A percentile compares a stretch with the other conserved stretches of the same genome.
Evolutionary conservation across 2,888 invertebrate genomes (phyloP).

Genomic region (Lithosia quadra): DNA sequence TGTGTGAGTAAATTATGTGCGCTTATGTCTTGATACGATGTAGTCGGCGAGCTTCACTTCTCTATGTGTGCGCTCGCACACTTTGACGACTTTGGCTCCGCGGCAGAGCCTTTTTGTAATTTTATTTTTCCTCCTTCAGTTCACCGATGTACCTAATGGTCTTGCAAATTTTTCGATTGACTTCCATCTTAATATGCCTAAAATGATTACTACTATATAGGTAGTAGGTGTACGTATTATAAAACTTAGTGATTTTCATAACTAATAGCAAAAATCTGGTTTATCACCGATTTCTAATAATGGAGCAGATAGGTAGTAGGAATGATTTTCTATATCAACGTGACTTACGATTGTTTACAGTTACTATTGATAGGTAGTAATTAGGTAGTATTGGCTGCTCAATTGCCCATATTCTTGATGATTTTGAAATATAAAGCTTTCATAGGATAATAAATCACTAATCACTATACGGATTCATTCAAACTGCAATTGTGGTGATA

Average conservation of each 20-base stretch:
- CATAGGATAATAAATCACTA: background rate
- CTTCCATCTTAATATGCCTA: constrained; percentile 17
- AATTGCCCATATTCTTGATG: too few species aligned
- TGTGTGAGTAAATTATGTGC: constrained; percentile 73
- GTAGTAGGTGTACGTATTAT: background rate
- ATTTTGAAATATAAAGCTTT: background rate
- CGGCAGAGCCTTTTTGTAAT: constrained; percentile 81
- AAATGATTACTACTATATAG: background rate
- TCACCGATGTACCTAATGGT: constrained; percentile 68
- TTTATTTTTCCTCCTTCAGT: constrained; percentile 82
- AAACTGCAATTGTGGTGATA: background rate
- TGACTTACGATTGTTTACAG: background rate
- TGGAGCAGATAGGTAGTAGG: background rate
- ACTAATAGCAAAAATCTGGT: background rate
- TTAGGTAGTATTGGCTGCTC: background rate
- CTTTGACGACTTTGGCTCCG: constrained; percentile 67
- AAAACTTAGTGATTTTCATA: background rate
- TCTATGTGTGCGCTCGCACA: constrained; percentile 71
- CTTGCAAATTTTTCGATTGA: constrained; percentile 56
- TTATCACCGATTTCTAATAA: background rate
- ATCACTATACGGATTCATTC: background rate
- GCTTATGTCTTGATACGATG: constrained; percentile 69
- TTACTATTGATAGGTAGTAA: background rate
- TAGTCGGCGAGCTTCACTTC: constrained; percentile 68
- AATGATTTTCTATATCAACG: background rate